Evolutionary conservation across 2,113 vertebrate genomes (phyloP).

Genomic region (Alouatta palliata): DNA sequence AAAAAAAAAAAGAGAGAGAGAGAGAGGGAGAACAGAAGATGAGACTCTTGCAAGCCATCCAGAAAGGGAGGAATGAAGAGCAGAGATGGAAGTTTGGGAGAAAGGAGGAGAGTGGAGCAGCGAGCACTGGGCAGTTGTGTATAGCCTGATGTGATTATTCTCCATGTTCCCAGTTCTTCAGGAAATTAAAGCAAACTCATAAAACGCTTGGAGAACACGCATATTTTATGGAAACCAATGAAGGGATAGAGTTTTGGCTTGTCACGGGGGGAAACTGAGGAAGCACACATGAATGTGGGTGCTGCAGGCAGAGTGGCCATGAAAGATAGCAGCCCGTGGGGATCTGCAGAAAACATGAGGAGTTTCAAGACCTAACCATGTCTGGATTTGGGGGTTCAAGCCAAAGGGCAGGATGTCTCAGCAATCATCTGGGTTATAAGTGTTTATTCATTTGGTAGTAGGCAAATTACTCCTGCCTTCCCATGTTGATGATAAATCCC

Average conservation of each 20-base stretch:
- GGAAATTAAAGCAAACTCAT: constrained; percentile 23
- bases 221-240: not conserved
- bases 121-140: not conserved
- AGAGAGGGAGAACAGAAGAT: not conserved
- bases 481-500: not conserved
- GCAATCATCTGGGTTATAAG: not conserved
- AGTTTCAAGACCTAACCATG: not conserved
- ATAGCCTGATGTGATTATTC: not conserved
- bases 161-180: not conserved
- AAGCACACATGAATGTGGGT: not conserved
- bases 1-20: too few relatives aligned
- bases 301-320: not conserved
- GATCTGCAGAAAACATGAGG: not conserved
- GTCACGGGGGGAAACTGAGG: not conserved
- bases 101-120: not conserved
- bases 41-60: not conserved
- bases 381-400: not conserved
- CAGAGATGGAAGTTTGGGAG: not conserved
- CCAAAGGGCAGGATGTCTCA: not conserved
- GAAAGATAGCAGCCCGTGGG: not conserved
- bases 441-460: not conserved
- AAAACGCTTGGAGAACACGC: not conserved
- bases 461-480: not conserved
- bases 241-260: not conserved
- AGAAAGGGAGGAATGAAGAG: not conserved